phyloP scores from a whole-genome alignment of 37 sponge, comb jelly and placozoan genomes.

The Bolinopsis microptera region DNA sequence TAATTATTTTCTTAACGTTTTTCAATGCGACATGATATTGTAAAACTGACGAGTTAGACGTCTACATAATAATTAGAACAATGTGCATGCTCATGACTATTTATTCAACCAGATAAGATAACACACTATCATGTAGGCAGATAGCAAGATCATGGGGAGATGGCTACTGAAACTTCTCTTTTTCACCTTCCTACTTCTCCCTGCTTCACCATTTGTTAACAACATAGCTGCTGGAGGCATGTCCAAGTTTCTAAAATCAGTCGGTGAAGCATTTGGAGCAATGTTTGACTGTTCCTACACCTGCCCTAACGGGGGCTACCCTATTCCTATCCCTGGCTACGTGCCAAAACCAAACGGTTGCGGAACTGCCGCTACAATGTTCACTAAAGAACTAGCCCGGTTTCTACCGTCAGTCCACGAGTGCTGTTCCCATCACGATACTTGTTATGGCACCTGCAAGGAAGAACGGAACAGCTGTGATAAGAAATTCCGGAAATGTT shows the following conservation, averaged over 20 bases:
- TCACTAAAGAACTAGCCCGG: neutral
- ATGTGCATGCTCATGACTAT: no score
- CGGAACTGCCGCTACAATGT: slow-evolving; percentile 31
- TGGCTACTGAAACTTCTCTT: neutral
- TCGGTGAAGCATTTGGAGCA: neutral
- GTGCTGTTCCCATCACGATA: slow-evolving; percentile 1
- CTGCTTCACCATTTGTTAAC: no score
- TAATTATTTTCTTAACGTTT: no score
- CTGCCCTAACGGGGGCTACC: slow-evolving; percentile 38
- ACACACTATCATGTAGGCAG: neutral
- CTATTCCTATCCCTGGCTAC: neutral
- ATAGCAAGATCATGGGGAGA: neutral
- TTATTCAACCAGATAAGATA: no score
- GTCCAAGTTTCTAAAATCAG: neutral
- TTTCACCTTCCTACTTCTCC: neutral
- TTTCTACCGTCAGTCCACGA: neutral
- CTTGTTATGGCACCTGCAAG: neutral
- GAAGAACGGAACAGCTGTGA: neutral
- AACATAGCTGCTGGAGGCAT: neutral
- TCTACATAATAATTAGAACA: no score
- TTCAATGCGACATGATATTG: no score
- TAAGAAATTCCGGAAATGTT: neutral
- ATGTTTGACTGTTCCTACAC: slow-evolving; percentile 10
- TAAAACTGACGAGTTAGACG: no score
- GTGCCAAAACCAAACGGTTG: slow-evolving; percentile 21